A percentile compares a stretch with the other conserved stretches of the same genome.
These are phyloP conservation scores for Furcula furcula DNA, from an alignment of 2,888 invertebrate genomes.

Conservation along the genomic window DNA sequence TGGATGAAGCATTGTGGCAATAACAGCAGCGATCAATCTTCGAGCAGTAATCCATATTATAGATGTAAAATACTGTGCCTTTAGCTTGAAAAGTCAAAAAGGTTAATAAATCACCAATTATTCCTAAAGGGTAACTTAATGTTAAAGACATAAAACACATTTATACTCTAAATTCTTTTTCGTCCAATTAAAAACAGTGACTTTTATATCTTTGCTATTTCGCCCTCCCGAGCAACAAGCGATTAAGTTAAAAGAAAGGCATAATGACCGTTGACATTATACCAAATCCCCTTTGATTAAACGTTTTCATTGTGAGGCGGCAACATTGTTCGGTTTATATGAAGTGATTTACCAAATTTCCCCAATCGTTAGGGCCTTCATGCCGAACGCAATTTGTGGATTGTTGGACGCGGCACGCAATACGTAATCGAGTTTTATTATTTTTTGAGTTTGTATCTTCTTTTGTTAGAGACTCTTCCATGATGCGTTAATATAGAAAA, in stretches of 20 bases:
- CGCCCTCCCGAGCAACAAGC: slow-evolving; percentile 6
- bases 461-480: too few species aligned
- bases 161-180: not conserved
- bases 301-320: slow-evolving; percentile 30
- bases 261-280: slow-evolving; percentile 20
- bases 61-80: too few species aligned
- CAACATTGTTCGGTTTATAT: slow-evolving; percentile 43
- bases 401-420: slow-evolving; percentile 43
- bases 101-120: too few species aligned
- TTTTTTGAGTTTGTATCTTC: slow-evolving; percentile 18
- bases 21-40: too few species aligned
- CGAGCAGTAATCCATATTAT: too few species aligned
- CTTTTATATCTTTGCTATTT: slow-evolving; percentile 13
- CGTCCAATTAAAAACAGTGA: slow-evolving; percentile 10
- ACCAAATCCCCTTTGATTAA: slow-evolving; percentile 36
- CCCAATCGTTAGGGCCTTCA: slow-evolving; percentile 50
- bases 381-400: slow-evolving; percentile 51
- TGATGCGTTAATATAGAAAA: too few species aligned
- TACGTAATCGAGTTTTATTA: slow-evolving; percentile 26
- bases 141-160: too few species aligned
- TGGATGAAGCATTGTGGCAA: too few species aligned
- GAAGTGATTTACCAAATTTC: slow-evolving; percentile 55
- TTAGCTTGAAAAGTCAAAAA: too few species aligned
- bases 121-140: too few species aligned
- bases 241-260: slow-evolving; percentile 12